These are phyloP conservation scores for Antheraea mylitta DNA, from an alignment of 1,140 invertebrate species.

Conservation along the genomic window DNA sequence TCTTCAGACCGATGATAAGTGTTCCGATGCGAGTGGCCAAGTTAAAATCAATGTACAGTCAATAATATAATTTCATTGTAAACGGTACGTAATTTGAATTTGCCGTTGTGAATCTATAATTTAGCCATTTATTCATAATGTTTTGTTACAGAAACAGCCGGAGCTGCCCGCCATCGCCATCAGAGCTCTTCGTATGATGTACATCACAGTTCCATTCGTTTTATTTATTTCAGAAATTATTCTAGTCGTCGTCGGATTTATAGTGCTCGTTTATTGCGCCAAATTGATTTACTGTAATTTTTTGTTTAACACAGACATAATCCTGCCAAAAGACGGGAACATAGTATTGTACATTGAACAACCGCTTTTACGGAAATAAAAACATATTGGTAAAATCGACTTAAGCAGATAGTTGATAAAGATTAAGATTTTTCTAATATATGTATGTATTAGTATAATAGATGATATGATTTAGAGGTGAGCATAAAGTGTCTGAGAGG, in stretches of 20 bases:
- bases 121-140: no score
- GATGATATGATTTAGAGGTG: no score
- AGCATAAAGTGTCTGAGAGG: no score
- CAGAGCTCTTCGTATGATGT: conserved; percentile 10
- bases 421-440: no score
- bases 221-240: conserved; percentile 1
- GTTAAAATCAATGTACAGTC: no score
- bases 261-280: conserved; percentile 3
- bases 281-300: conserved; percentile 14
- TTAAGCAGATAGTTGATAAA: no score
- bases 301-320: neutral
- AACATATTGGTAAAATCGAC: neutral
- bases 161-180: conserved; percentile 13
- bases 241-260: neutral
- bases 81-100: no score
- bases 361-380: neutral
- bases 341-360: neutral
- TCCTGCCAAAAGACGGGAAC: neutral
- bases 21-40: no score
- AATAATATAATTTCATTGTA: no score
- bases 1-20: no score
- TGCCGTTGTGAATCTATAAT: no score
- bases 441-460: no score
- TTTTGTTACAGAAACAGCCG: conserved; percentile 14
- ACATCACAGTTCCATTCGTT: conserved; percentile 11